Base-by-base conservation (phyloP, 2,113 vertebrate species). In the Procavia capensis region DNA sequence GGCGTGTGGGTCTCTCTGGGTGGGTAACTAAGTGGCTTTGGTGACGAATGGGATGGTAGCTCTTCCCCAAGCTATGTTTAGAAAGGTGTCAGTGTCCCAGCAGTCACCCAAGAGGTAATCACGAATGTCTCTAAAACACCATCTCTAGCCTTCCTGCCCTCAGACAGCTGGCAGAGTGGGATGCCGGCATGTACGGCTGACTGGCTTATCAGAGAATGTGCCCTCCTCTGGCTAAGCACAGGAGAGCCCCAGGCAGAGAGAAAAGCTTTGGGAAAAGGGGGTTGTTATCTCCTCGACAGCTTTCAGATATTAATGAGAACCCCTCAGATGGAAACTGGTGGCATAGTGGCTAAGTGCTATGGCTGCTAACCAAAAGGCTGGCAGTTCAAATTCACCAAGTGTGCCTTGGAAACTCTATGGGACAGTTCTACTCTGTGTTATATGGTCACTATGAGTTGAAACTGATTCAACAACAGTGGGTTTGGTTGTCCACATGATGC, bases 41-140 rank as follows among this genome's bases (percentile, higher is more conserved):
- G 90, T 97, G 96, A 97, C 76, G 89, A 96, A 97, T 85, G n/a
- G 94, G 95, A 97, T 92, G 96, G 94, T 41, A 5, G 86, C 9
- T 75, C 87, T 94, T 75, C 64, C 90, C 64, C 0, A 0, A 3
- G 76, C 97, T 98, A 97, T 97, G 94, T 96, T 97, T 97, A 96
- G 95, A 96, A 95, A 97, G 96, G 97, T 97, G 97, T 97, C 72
- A 84, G 93, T 36, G 72, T 88, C 72, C 95, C 72, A 4, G 91
- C 70, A 9, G 86, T 95, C 93, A 90, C 85, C 94, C 85, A 93
- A 81, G 88, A 96, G 91, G 92, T 95, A 95, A 97, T 93, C 97
- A 97, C 1, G 59, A 95, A 86, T 96, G 84, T 97, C 45, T 95
- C 95, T 95, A 91, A 97, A 98, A 96, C 95, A 81, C 87, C 70